Evolutionary conservation across 92 coral and sea anemone genomes (phyloP).

Genomic region (Epizoanthus illoricatus): DNA sequence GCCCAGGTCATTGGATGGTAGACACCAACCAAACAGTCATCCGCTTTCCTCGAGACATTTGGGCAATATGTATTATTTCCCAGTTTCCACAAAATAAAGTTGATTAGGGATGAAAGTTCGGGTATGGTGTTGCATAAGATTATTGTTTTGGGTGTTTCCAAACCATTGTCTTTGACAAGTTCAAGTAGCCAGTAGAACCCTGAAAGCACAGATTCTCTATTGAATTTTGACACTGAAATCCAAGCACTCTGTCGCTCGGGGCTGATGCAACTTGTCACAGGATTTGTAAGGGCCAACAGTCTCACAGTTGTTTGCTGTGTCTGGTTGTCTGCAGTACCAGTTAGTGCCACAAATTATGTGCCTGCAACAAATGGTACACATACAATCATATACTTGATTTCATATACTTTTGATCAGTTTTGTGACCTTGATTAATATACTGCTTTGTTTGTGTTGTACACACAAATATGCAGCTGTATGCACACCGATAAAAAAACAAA

Average conservation of each 20-base stretch:
- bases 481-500: too few species aligned
- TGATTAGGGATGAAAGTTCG: neutral
- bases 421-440: neutral
- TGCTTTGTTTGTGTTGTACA: too few species aligned
- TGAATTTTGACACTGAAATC: neutral
- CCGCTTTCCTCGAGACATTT: neutral
- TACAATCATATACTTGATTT: neutral
- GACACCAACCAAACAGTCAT: slow-evolving; percentile 9
- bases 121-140: slow-evolving; percentile 11
- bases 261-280: slow-evolving; percentile 1
- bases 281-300: slow-evolving; percentile 22
- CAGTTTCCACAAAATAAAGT: slow-evolving; percentile 10
- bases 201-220: neutral
- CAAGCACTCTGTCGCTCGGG: neutral
- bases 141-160: slow-evolving; percentile 6
- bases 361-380: slow-evolving; percentile 32
- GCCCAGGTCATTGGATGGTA: slow-evolving; percentile 39
- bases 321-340: slow-evolving; percentile 65
- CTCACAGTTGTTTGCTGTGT: slow-evolving; percentile 43
- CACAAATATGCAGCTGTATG: too few species aligned
- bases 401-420: neutral
- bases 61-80: neutral
- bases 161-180: neutral
- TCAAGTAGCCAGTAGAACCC: slow-evolving; percentile 12
- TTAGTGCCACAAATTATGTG: slow-evolving; percentile 59